These are phyloP conservation scores for Protaetia brevitarsis DNA, from an alignment of 1,140 invertebrate species.

Conservation along the genomic window DNA sequence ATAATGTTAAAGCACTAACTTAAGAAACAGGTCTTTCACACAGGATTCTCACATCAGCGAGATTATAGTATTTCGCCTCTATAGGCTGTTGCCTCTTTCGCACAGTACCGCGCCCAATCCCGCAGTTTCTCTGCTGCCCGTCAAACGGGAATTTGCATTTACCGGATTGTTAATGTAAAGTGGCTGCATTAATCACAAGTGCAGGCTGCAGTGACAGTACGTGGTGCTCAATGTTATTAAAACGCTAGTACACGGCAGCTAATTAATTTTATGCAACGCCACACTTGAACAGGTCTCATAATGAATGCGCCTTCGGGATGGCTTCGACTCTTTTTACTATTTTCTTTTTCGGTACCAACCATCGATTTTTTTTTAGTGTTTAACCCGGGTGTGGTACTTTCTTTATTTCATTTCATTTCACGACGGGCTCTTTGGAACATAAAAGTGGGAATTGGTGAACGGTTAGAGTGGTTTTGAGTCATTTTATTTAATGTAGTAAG, in stretches of 20 bases:
- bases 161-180: constrained; percentile 47
- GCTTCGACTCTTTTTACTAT: constrained; percentile 32
- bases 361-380: background rate
- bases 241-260: constrained; percentile 45
- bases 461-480: too few relatives aligned
- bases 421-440: too few relatives aligned
- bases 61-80: background rate
- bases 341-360: too few relatives aligned
- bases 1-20: too few relatives aligned
- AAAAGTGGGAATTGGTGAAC: too few relatives aligned
- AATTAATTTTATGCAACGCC: constrained; percentile 47
- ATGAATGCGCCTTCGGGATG: constrained; percentile 41
- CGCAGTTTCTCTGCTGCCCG: constrained; percentile 19
- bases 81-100: background rate
- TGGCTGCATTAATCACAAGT: constrained; percentile 47
- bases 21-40: too few relatives aligned
- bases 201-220: constrained; percentile 44
- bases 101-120: background rate
- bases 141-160: constrained; percentile 36
- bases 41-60: too few relatives aligned
- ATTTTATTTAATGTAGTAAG: too few relatives aligned
- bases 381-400: too few relatives aligned
- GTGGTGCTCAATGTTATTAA: constrained; percentile 45
- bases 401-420: too few relatives aligned
- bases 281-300: constrained; percentile 45